phyloP scores from a whole-genome alignment of 53 echinoderm and acorn worm genomes.

The Temnopleurus reevesii region DNA sequence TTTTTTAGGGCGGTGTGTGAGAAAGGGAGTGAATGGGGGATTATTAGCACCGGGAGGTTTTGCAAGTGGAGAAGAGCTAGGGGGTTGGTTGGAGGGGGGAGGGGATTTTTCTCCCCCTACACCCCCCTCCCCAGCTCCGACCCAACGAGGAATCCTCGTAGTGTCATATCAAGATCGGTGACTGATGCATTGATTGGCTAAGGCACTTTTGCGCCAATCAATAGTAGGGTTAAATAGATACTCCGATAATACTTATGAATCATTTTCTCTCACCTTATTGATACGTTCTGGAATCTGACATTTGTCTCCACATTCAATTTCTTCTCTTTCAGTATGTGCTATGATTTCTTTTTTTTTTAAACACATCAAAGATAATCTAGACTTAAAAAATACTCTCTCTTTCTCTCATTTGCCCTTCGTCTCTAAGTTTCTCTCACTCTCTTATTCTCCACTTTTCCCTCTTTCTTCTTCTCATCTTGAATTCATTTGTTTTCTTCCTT shows the following conservation, averaged over 20 bases:
- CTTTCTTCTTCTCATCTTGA: neutral
- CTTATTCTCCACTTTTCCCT: neutral
- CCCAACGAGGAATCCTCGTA: too few relatives aligned
- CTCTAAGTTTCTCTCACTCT: neutral
- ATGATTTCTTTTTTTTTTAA: too few relatives aligned
- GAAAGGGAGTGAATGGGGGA: conserved; percentile 18
- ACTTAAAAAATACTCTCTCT: too few relatives aligned
- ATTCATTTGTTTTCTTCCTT: neutral
- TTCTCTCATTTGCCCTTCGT: neutral
- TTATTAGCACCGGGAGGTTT: neutral
- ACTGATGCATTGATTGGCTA: neutral
- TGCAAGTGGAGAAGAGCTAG: neutral
- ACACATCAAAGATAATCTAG: too few relatives aligned
- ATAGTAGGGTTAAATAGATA: neutral
- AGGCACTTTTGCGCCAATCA: neutral
- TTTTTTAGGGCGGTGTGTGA: neutral
- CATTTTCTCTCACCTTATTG: neutral
- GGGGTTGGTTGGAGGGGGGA: neutral
- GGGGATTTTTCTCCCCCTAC: neutral
- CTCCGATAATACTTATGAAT: neutral
- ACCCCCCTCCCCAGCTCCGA: neutral
- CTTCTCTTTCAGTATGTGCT: too few relatives aligned
- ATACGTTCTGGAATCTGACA: neutral
- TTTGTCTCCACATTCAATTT: neutral
- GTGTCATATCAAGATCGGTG: neutral